Conservation (phyloP, 1,140 invertebrate genomes). For the Drosophila funebris region DNA sequence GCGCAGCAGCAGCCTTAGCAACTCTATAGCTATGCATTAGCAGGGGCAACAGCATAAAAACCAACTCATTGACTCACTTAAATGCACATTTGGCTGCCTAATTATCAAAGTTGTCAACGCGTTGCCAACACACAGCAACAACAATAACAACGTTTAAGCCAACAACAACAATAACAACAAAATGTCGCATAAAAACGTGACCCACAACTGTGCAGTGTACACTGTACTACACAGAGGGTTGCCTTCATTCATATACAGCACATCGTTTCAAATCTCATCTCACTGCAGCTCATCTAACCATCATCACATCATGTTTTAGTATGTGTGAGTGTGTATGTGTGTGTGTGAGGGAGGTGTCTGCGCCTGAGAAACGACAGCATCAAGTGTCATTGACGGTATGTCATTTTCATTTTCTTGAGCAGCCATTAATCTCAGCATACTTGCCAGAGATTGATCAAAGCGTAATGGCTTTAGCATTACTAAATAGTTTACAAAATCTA, state of each 20-base stretch:
- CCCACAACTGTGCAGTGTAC: constrained; percentile 54
- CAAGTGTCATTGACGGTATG: constrained; percentile 72
- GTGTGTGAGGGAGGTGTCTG: not conserved
- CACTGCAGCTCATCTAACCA: constrained; percentile 39
- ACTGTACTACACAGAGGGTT: no score
- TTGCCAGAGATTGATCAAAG: constrained; percentile 35
- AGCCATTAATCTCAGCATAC: constrained; percentile 63
- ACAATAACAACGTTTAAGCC: constrained; percentile 6
- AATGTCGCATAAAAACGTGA: constrained; percentile 66
- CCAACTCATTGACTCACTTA: constrained; percentile 41
- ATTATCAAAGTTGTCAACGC: constrained; percentile 66
- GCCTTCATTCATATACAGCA: constrained; percentile 4
- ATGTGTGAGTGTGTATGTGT: constrained; percentile 5
- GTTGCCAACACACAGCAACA: constrained; percentile 39
- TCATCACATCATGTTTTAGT: constrained; percentile 37
- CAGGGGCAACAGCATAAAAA: constrained; percentile 18
- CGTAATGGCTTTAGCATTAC: not conserved
- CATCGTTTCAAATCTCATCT: constrained; percentile 28
- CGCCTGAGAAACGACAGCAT: constrained; percentile 26
- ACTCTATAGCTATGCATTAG: constrained; percentile 23
- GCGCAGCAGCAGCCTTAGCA: not conserved
- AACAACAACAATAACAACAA: constrained; percentile 9
- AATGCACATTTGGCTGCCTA: constrained; percentile 67
- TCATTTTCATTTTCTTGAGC: constrained; percentile 75
- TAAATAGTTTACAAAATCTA: not conserved